Evolutionary conservation across 23 tunicate genomes (phyloP), one percentile per base, ranked within the genome.

Genomic region (Clavelina lepadiformis): DNA sequence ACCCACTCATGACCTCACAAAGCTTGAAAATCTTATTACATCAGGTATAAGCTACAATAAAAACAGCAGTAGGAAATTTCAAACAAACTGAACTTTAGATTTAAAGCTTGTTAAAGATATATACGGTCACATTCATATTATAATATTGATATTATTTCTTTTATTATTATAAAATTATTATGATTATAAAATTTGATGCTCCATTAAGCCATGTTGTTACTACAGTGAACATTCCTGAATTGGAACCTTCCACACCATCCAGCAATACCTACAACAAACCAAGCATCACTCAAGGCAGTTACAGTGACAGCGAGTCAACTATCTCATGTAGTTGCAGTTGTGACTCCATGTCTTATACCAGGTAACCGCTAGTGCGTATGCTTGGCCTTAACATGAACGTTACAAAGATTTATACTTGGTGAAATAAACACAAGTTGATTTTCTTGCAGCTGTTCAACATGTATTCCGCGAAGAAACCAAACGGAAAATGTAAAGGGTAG

Each of bases 1-100:
- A 31, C 31, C 75, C 22, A 83, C 68, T 51, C 77, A 74, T 41
- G 91, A 73, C 36, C 70, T 83, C 19, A 45, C 91, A 47, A 75
- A 53, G 45, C 56, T 83, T 28, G 75, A 80, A 28, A 64, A 50
- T 7, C 72, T 83, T 2, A 37, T 83, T 50, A 67, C 68, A 35
- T 35, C 74, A 0, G 91, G 91, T 83, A 54, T 13, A 13, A 13
- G 23, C 60, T 18, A 54, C 21, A 13, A 54, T 18, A 53, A 30
- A 53, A 67, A 26, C 13, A 5, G 38, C 6, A 28, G 8, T 28
- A 18, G 28, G 13, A 59, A 7, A 31, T 6, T 18, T 28, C 15
- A 7, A 25, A 23, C 5, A 28, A 23, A 29, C 8, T 13, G 23
- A 18, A 54, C 60, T 7, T 13, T 54, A 18, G 21, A 13, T 20